phyloP scores from a whole-genome alignment of 2,888 invertebrate species.

The Seira ritae region DNA sequence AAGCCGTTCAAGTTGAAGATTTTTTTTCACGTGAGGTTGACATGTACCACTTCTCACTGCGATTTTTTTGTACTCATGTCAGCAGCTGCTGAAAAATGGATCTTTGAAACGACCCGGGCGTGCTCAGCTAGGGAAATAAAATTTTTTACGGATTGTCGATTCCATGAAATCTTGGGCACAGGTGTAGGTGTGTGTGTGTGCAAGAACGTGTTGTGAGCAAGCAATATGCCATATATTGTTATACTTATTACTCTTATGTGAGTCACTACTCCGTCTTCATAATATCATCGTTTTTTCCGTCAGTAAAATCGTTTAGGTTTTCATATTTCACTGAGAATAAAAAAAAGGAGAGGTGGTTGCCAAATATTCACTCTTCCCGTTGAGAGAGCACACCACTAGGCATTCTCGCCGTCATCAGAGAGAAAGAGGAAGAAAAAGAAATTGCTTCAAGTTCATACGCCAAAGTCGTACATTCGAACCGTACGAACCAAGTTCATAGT shows the following conservation, averaged over 20 bases:
- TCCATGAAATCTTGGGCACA: conserved; percentile 70
- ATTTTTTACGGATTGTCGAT: conserved; percentile 72
- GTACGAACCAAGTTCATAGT: too few species aligned
- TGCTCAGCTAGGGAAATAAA: conserved; percentile 71
- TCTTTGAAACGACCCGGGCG: conserved; percentile 70
- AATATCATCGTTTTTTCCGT: too few species aligned
- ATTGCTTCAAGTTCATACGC: conserved; percentile 42
- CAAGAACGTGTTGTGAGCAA: conserved; percentile 20
- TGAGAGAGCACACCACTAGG: not conserved
- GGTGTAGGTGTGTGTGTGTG: conserved; percentile 53
- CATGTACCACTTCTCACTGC: conserved; percentile 4
- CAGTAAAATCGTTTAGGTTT: too few species aligned
- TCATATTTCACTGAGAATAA: too few species aligned
- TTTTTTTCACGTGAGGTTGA: too few species aligned
- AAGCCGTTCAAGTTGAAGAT: too few species aligned
- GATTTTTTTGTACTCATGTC: conserved; percentile 67
- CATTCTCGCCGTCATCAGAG: conserved; percentile 11
- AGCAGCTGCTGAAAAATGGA: conserved; percentile 72
- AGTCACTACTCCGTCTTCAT: too few species aligned
- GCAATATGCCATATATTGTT: conserved; percentile 49
- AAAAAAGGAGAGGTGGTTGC: conserved; percentile 29
- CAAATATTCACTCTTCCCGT: conserved; percentile 52
- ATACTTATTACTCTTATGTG: too few species aligned
- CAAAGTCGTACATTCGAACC: not conserved
- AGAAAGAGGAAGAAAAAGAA: too few species aligned